Base-by-base conservation (phyloP, 1,140 invertebrate species). In the Hyposmocoma kahamanoa region DNA sequence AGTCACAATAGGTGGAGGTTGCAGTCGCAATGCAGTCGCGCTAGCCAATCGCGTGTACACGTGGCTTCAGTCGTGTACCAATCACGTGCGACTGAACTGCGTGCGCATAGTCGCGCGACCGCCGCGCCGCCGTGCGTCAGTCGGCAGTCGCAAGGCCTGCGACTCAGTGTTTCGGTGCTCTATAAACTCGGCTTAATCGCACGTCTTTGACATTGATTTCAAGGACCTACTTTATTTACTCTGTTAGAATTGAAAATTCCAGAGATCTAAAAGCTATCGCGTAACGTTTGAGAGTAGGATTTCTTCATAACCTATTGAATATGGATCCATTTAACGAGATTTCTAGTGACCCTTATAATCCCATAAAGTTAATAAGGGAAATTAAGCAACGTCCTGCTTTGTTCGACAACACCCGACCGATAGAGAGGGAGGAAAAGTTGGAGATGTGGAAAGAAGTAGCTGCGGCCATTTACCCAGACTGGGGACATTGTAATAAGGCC, bases 371-470 rank as follows among this genome's bases (percentile, higher is more conserved):
- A 42, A 84, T 84, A n/a, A 73, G 72, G 21, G 76, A 82, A 53
- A 62, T 84, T 24, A 68, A 75, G 48, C 72, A 68, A 24, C 60
- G 78, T n/a, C 78, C 76, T 0, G 70, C 56, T 0, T 41, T 84
- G 36, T 84, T 75, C 54, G 66, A 62, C 4, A 22, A 65, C n/a
- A 65, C 69, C 1, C 62, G 63, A 18, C 67, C 69, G 0, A 53
- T 56, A 1, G 78, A 84, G 22, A 53, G 74, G 6, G 67, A 72
- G 13, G 75, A 74, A 44, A 79, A 75, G 42, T 48, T 84, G 21
- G 53, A 58, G 18, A 42, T 76, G 22, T 84, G 81, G 81, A 79
- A 79, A 60, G 72, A 82, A 44, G 62, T 84, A n/a, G 81, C 78
- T 3, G 67, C 67, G 1, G 65, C 63, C 2, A 56, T 84, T 21